phyloP scores from a whole-genome alignment of 2,888 invertebrate species.

The Lepas anatifera region DNA sequence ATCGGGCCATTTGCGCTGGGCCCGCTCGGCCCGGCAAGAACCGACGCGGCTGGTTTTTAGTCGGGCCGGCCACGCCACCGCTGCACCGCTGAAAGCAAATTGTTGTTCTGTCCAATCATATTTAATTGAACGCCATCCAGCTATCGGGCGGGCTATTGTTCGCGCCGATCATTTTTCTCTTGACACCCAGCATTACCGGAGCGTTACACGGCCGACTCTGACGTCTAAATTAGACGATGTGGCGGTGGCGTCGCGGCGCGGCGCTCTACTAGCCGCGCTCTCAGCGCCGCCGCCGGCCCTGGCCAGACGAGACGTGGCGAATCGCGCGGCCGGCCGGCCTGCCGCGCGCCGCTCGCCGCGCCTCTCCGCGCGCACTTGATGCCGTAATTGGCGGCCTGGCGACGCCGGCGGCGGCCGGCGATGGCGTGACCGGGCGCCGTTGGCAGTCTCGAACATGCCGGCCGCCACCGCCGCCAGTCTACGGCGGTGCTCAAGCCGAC shows the following conservation, averaged over 20 bases:
- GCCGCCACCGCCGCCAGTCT: too few species aligned
- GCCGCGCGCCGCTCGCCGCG: too few species aligned
- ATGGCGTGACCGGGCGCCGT: too few species aligned
- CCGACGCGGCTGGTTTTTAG: neutral
- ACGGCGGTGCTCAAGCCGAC: too few species aligned
- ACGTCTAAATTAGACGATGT: slow-evolving; percentile 8
- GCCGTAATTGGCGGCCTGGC: too few species aligned
- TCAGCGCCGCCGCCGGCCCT: neutral
- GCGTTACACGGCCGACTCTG: neutral
- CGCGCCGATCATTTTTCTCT: slow-evolving; percentile 7
- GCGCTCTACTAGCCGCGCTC: neutral
- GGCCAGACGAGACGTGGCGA: neutral
- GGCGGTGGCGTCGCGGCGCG: neutral
- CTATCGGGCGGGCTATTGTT: neutral
- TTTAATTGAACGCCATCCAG: slow-evolving; percentile 10
- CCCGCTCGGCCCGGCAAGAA: neutral
- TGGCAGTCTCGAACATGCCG: too few species aligned
- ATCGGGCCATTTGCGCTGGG: neutral
- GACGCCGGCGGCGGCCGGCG: too few species aligned
- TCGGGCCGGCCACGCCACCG: neutral
- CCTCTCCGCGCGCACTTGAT: too few species aligned
- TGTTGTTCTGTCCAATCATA: slow-evolving; percentile 9
- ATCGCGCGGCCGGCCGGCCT: too few species aligned
- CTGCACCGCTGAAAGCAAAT: slow-evolving; percentile 5
- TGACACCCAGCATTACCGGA: slow-evolving; percentile 7